phyloP scores from a whole-genome alignment of 2,888 invertebrate genomes.

The Athalia rosae region DNA sequence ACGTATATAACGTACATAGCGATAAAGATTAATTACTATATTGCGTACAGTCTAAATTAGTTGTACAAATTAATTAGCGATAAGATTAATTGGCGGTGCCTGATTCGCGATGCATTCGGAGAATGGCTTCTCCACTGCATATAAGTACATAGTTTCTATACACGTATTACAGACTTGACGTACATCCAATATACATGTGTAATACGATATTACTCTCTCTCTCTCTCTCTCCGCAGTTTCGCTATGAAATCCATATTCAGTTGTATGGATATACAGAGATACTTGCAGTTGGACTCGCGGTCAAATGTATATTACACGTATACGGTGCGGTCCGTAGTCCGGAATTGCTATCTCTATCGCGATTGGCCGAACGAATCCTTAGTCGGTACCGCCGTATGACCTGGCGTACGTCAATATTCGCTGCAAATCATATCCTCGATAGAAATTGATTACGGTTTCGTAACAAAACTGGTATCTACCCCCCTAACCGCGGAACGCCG shows the following conservation, averaged over 20 bases:
- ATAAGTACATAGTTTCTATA: too few species aligned
- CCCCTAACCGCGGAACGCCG: too few species aligned
- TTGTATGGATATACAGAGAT: background rate
- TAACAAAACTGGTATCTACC: background rate
- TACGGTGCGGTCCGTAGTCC: background rate
- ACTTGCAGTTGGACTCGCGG: background rate
- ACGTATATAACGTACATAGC: background rate
- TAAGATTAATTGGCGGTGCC: constrained; percentile 68
- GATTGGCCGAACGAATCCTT: constrained; percentile 56
- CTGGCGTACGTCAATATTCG: background rate
- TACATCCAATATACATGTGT: too few species aligned
- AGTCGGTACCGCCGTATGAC: background rate
- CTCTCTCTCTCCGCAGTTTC: background rate
- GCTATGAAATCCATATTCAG: background rate
- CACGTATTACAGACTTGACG: too few species aligned
- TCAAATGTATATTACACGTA: background rate
- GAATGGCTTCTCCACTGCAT: constrained; percentile 17
- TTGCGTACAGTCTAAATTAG: constrained; percentile 51
- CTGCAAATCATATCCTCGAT: constrained; percentile 28
- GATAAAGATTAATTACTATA: constrained; percentile 47
- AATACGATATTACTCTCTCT: constrained; percentile 1
- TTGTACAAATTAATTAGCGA: constrained; percentile 67
- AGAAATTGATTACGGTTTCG: background rate
- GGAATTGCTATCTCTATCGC: constrained; percentile 63
- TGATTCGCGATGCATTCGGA: constrained; percentile 16